A percentile compares a stretch with the other conserved stretches of the same genome.
phyloP scores from a whole-genome alignment of 2,797 vertebrate species.

The Semotilus atromaculatus region DNA sequence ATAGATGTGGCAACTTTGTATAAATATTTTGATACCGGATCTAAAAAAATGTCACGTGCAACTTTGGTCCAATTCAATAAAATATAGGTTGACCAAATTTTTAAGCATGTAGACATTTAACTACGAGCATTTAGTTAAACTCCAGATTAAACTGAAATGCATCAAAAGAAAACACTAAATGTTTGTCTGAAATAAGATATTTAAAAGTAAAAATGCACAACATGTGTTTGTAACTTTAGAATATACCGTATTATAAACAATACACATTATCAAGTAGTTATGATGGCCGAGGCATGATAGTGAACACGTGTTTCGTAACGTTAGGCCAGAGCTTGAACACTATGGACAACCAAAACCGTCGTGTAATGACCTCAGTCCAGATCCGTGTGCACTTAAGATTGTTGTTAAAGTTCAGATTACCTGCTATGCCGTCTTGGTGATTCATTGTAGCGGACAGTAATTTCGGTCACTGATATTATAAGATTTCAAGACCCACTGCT shows the following conservation, averaged over 20 bases:
- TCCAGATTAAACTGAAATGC: background rate
- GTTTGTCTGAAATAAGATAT: no score
- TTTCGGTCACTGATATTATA: background rate
- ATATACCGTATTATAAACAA: background rate
- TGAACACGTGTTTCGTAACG: constrained; percentile 1
- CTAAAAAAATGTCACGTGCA: background rate
- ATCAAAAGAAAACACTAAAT: no score
- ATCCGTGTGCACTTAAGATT: background rate
- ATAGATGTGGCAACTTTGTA: background rate
- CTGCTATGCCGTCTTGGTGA: constrained; percentile 66
- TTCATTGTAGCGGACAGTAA: constrained; percentile 68
- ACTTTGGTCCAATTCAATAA: background rate
- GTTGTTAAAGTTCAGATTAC: constrained; percentile 49
- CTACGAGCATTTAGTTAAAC: background rate
- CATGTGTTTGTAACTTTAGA: background rate
- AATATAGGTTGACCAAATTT: background rate
- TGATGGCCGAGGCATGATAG: background rate
- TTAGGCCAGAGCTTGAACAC: background rate
- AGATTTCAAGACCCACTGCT: no score
- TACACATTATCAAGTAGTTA: no score
- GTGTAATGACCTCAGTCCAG: background rate
- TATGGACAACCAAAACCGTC: no score
- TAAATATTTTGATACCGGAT: background rate
- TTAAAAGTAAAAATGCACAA: background rate
- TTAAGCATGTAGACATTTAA: background rate